Evolutionary conservation across 1,140 invertebrate genomes (phyloP).

Genomic region (Hesperophylax magnus): DNA sequence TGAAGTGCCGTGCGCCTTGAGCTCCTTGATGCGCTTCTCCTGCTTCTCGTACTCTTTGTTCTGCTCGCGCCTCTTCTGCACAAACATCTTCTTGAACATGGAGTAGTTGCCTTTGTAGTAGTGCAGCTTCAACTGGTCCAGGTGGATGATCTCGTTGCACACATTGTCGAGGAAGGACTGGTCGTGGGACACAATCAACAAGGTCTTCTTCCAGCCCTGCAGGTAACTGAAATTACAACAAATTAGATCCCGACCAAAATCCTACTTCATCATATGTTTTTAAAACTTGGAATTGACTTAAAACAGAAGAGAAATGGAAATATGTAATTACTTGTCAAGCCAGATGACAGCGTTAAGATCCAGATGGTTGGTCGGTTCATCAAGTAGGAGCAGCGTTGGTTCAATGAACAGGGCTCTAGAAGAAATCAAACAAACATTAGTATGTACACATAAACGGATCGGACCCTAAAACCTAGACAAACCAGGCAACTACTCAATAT

Average conservation of each 20-base stretch:
- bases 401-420: constrained; percentile 88
- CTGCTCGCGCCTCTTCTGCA: constrained; percentile 95
- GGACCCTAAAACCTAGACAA: no score
- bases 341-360: constrained; percentile 99
- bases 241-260: no score
- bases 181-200: constrained; percentile 98
- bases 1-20: constrained; percentile 96
- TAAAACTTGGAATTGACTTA: no score
- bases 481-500: no score
- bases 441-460: no score
- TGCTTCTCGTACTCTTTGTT: constrained; percentile 99
- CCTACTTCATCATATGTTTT: no score
- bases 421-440: constrained; percentile 46
- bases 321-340: constrained; percentile 89
- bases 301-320: no score
- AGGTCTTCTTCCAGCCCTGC: constrained; percentile 97
- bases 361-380: constrained; percentile 96
- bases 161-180: constrained; percentile 99
- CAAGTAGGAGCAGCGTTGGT: constrained; percentile 94
- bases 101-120: constrained; percentile 99
- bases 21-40: constrained; percentile 93
- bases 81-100: constrained; percentile 99
- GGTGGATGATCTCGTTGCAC: constrained; percentile 98
- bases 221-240: constrained; percentile 79
- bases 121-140: constrained; percentile 94